Evolutionary conservation across 2,888 invertebrate genomes (phyloP), one percentile per base, ranked within the genome.

Genomic region (Coelinius sp.): DNA sequence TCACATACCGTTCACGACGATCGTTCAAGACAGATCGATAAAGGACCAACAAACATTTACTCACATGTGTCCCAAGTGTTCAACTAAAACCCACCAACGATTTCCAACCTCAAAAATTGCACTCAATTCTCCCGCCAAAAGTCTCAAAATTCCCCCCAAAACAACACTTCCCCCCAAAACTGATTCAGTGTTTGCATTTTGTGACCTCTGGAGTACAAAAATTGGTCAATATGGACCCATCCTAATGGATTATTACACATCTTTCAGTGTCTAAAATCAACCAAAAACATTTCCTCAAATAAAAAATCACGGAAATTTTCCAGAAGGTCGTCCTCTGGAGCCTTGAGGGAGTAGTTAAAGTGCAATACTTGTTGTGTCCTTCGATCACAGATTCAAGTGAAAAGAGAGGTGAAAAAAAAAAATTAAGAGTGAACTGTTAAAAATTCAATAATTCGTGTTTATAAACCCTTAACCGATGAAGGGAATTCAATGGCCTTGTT

Each of bases 1-100:
- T 81, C 81, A 80, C 80, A 80, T 78, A 81, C 79, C 81, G 80
- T 80, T 81, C 78, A 71, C 79, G 75, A 76, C 79, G 79, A 80
- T 81, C 80, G 79, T 76, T 63, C 49, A 49, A 66, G 73, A 77
- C 49, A 64, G 68, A 68, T 65, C 69, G 73, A 74, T 68, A 77
- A 75, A 70, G 70, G 62, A 22, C 53, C 38, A 17, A 41, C 59
- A 17, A 59, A 31, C 27, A 6, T 59, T 31, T 31, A 14, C 14
- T 35, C 14, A 27, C 17, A 35, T 31, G 59, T 59, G 31, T 14
- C 46, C 22, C n/a, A 59, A 41, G 41, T 41, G 41, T 41, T 41
- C 41, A 5, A 41, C 5, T n/a, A 5, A 3, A 31, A 3, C 31
- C 31, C 31, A 31, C 31, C n/a, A n/a, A n/a, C n/a, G n/a, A n/a